phyloP scores from a whole-genome alignment of 1,140 invertebrate genomes.

The Drosophila nikananu region DNA sequence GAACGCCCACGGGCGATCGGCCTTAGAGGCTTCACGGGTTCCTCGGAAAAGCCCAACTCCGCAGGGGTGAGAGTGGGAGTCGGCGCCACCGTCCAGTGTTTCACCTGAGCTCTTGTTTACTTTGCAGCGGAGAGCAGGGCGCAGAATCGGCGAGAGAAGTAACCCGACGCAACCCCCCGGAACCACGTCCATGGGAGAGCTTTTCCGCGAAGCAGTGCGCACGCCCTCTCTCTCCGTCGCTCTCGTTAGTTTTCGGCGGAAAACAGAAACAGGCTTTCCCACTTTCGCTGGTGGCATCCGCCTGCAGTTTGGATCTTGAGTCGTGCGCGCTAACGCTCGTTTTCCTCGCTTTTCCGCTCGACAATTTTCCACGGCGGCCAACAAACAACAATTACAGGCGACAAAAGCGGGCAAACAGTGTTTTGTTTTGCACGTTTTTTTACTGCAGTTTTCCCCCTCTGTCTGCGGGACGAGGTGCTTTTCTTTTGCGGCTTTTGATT shows the following conservation, averaged over 20 bases:
- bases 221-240: slow-evolving; percentile 27
- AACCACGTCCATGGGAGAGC: slow-evolving; percentile 45
- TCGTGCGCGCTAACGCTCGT: slow-evolving; percentile 74
- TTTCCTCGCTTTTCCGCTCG: slow-evolving; percentile 69
- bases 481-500: slow-evolving; percentile 43
- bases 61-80: background rate
- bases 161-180: background rate
- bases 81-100: slow-evolving; percentile 1
- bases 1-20: slow-evolving; percentile 37
- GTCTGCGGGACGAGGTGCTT: slow-evolving; percentile 42
- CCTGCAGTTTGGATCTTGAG: slow-evolving; percentile 75
- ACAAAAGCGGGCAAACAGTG: slow-evolving; percentile 70
- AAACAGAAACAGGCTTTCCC: slow-evolving; percentile 50
- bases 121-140: slow-evolving; percentile 19
- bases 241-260: slow-evolving; percentile 20
- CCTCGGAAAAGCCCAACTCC: slow-evolving; percentile 15
- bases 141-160: slow-evolving; percentile 25
- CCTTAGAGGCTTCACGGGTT: background rate
- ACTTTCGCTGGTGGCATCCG: slow-evolving; percentile 62
- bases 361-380: slow-evolving; percentile 55
- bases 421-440: slow-evolving; percentile 57
- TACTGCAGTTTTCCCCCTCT: slow-evolving; percentile 38
- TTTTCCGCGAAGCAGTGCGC: slow-evolving; percentile 49
- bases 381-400: slow-evolving; percentile 56
- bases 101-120: slow-evolving; percentile 47